A percentile compares a stretch with the other conserved stretches of the same genome.
These are phyloP conservation scores for Sparidentex hasta DNA, from an alignment of 2,797 vertebrate genomes.

Conservation along the genomic window DNA sequence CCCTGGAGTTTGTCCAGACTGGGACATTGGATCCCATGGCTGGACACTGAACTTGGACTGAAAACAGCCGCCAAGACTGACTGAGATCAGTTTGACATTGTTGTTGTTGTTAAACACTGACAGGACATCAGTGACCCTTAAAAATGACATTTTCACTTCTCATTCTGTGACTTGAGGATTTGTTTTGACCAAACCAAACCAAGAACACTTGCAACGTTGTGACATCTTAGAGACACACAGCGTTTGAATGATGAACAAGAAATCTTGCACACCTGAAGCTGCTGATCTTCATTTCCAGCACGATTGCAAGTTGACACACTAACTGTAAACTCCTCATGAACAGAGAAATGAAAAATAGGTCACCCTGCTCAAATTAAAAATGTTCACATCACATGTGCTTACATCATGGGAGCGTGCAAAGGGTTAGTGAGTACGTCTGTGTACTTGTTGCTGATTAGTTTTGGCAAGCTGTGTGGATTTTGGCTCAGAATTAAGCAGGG, in stretches of 20 bases:
- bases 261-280: constrained; percentile 1
- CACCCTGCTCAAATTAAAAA: constrained; percentile 11
- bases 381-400: constrained; percentile 16
- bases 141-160: no score
- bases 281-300: constrained; percentile 1
- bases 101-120: no score
- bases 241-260: background rate
- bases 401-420: constrained; percentile 20
- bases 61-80: no score
- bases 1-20: no score
- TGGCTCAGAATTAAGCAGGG: constrained; percentile 36
- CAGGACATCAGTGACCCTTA: no score
- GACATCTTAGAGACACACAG: background rate
- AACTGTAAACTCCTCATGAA: constrained; percentile 6
- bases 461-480: constrained; percentile 33
- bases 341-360: constrained; percentile 39
- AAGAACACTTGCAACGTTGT: background rate
- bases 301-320: constrained; percentile 1
- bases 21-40: no score
- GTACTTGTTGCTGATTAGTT: constrained; percentile 55
- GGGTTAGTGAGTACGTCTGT: constrained; percentile 37
- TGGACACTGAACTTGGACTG: no score
- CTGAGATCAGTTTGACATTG: no score
- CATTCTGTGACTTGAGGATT: no score
- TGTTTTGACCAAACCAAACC: background rate